Conservation (phyloP, 64 coral and sea anemone species). For the Montipora efflorescens region DNA sequence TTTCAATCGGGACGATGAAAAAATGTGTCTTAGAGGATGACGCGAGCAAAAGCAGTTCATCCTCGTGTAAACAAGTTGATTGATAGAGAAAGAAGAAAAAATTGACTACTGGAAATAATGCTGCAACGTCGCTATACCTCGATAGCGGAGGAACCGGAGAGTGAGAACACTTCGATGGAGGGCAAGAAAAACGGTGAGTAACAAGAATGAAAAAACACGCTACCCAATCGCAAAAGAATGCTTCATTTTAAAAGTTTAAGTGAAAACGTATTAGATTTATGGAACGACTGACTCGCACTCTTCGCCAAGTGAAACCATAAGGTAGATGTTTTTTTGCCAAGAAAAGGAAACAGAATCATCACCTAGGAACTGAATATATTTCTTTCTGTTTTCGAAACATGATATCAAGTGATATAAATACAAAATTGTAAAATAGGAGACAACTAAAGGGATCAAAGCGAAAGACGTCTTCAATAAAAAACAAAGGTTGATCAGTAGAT, state of each 20-base stretch:
- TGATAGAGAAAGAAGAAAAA: not conserved
- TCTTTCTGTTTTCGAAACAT: no score
- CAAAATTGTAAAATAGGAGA: no score
- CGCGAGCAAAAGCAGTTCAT: not conserved
- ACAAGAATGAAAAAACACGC: not conserved
- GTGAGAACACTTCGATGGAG: not conserved
- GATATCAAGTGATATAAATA: no score
- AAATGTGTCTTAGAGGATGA: not conserved
- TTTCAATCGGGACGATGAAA: not conserved
- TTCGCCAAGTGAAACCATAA: no score
- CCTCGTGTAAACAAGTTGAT: not conserved
- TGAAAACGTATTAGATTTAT: no score
- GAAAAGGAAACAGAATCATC: no score
- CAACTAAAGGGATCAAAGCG: no score
- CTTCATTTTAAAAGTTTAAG: not conserved
- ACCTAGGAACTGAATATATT: no score
- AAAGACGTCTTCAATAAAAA: no score
- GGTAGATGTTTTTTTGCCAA: no score
- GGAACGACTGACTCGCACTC: no score
- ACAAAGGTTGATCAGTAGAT: no score
- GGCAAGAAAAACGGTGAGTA: not conserved
- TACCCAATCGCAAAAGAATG: not conserved
- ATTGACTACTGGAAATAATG: constrained; percentile 33
- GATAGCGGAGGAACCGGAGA: constrained; percentile 91
- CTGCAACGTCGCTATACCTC: constrained; percentile 71